A percentile compares a stretch with the other conserved stretches of the same genome.
These are phyloP conservation scores for Hemiprocne comata DNA, from an alignment of 2,113 vertebrate genomes.

Conservation along the genomic window DNA sequence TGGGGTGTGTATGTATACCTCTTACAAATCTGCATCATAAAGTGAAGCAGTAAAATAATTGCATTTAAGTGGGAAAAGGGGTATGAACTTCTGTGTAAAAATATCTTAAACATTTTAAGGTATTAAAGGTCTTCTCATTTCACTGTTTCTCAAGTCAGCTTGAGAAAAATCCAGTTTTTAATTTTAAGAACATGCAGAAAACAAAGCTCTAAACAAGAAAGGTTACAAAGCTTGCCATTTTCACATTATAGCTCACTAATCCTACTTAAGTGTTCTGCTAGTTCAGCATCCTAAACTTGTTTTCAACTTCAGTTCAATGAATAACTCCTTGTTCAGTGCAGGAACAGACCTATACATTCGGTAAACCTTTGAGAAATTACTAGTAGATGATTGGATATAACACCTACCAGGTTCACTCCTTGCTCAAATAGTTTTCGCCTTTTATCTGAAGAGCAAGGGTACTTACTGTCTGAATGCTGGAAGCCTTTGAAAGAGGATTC, in stretches of 20 bases:
- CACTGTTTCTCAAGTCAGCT: slow-evolving; percentile 9
- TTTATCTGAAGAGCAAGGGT: neutral
- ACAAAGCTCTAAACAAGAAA: neutral
- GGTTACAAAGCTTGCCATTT: slow-evolving; percentile 6
- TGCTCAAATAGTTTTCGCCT: neutral
- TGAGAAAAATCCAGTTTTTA: neutral
- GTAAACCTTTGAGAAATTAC: neutral
- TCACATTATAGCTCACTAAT: slow-evolving; percentile 1
- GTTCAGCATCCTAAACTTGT: slow-evolving; percentile 7
- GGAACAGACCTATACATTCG: neutral
- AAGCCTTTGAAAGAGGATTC: slow-evolving; percentile 1
- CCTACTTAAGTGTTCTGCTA: slow-evolving; percentile 3
- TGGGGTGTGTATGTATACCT: neutral
- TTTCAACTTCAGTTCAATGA: neutral
- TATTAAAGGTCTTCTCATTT: neutral
- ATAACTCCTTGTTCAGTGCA: neutral
- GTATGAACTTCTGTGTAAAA: neutral
- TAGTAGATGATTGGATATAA: neutral
- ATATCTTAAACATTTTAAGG: neutral
- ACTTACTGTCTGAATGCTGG: neutral
- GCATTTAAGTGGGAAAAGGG: neutral
- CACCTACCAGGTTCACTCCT: neutral
- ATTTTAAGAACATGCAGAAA: slow-evolving; percentile 30
- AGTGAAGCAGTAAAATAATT: neutral
- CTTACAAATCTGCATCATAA: neutral